phyloP scores from a whole-genome alignment of 2,113 vertebrate genomes.

The Anolis carolinensis region DNA sequence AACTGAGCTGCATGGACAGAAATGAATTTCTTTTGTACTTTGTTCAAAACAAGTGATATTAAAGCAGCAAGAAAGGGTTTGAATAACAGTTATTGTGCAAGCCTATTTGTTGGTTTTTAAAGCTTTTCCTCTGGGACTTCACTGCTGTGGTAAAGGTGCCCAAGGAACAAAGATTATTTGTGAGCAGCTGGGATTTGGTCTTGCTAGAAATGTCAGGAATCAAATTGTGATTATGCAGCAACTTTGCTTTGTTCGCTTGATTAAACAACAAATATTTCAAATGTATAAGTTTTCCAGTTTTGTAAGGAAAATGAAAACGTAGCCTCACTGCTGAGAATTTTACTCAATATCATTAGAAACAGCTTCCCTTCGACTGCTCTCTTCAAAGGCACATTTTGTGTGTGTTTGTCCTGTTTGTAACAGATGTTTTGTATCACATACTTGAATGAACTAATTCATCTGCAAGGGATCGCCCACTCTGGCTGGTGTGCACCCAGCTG shows the following conservation, averaged over 20 bases:
- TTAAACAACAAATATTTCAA: constrained; percentile 48
- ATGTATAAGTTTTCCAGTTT: constrained; percentile 55
- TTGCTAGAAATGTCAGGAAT: constrained; percentile 13
- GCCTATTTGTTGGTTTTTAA: constrained; percentile 56
- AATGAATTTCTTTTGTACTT: constrained; percentile 47
- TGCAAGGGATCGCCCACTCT: constrained; percentile 69
- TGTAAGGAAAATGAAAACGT: constrained; percentile 63
- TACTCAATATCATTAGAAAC: constrained; percentile 55
- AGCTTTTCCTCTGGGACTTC: constrained; percentile 56
- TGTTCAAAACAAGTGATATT: constrained; percentile 56
- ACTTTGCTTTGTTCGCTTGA: constrained; percentile 45
- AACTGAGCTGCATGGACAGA: constrained; percentile 46
- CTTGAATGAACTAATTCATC: constrained; percentile 73
- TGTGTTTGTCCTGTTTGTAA: constrained; percentile 69
- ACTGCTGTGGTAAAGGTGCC: constrained; percentile 47
- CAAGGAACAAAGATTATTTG: constrained; percentile 49
- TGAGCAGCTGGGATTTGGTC: constrained; percentile 10
- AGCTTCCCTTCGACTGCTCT: constrained; percentile 58
- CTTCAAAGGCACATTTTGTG: constrained; percentile 74
- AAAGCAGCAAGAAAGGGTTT: constrained; percentile 45
- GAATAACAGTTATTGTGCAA: constrained; percentile 46
- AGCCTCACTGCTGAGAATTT: constrained; percentile 56
- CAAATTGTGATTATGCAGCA: constrained; percentile 33
- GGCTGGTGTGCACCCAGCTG: constrained; percentile 76
- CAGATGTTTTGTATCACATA: constrained; percentile 80